Evolutionary conservation across 2,797 vertebrate genomes (phyloP), one percentile per base, ranked within the genome.

Genomic region (Karalla daura): DNA sequence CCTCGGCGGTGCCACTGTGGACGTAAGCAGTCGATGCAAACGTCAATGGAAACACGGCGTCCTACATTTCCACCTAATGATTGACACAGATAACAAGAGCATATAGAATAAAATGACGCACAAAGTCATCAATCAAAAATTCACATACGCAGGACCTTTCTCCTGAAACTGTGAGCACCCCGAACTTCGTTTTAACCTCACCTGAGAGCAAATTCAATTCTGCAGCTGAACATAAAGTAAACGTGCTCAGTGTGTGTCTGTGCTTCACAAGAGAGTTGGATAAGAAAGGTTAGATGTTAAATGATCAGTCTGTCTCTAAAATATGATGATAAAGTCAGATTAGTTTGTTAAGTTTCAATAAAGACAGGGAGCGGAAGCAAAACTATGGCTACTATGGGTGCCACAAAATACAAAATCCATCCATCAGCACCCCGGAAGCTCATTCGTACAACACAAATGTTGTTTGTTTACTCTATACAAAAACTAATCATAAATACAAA

Each of bases 11-110:
- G n/a, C 5, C 49, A 40, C 32, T 4, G n/a, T n/a, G 35, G 30
- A 68, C 10, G 41, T 28, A 58, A 69, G 50, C 58, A 47, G 45
- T 56, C 21, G 43, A 14, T 24, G 45, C 18, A 41, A 49, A 17
- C 33, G 28, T 7, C 7, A 10, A 6, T 21, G 37, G 28, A 43
- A 43, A 17, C 9, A 14, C 32, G 14, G 30, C 27, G 36, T 5
- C 55, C 24, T 54, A 5, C 39, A 33, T 41, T 50, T 74, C 15
- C 44, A 11, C 10, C 3, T 54, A 45, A 39, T 27, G n/a, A 58
- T 14, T 7, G 35, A 49, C 30, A 50, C 1, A 60, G 20, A 35
- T 0, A 36, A 21, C 7, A 33, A n/a, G n/a, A n/a, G n/a, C 21
- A 32, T 15, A 49, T 15, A 3, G n/a, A 25, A 5, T 8, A 30